Evolutionary conservation across 2,797 vertebrate species (phyloP).

Genomic region (Cryptoprocta ferox): DNA sequence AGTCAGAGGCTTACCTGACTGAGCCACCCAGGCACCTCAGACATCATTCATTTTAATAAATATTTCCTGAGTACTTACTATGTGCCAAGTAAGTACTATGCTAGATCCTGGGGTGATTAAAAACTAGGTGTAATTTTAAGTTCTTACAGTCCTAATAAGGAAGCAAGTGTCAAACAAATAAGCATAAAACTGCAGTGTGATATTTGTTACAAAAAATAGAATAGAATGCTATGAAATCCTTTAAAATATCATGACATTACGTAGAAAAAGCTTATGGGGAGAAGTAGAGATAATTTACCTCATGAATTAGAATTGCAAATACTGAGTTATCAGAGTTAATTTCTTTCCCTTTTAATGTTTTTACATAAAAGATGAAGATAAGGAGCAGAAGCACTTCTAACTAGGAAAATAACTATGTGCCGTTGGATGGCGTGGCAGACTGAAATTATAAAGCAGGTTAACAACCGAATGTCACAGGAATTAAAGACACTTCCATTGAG

Average conservation of each 20-base stretch:
- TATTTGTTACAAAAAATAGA: conserved; percentile 14
- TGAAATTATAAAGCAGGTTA: conserved; percentile 42
- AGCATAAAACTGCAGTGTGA: not conserved
- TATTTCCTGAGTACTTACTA: not conserved
- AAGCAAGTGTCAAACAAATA: not conserved
- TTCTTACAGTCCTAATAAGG: not conserved
- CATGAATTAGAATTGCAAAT: conserved; percentile 45
- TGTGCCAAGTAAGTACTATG: not conserved
- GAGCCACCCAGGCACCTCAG: not conserved
- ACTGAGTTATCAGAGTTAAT: conserved; percentile 2
- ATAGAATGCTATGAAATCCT: not conserved
- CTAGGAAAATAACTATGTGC: conserved; percentile 10
- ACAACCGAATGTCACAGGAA: conserved; percentile 21
- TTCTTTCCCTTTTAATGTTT: conserved; percentile 32
- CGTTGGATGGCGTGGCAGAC: conserved; percentile 3
- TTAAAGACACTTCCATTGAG: conserved; percentile 35
- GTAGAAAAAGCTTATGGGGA: not conserved
- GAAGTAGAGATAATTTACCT: conserved; percentile 17
- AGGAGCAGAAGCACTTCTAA: conserved; percentile 7
- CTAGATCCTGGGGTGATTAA: not conserved
- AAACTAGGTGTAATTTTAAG: not conserved
- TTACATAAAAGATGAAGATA: conserved; percentile 28
- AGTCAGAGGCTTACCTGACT: too few relatives aligned
- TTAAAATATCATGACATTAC: not conserved
- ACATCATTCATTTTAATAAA: not conserved